A percentile compares a stretch with the other conserved stretches of the same genome.
phyloP scores from a whole-genome alignment of 2,797 vertebrate genomes.

The Setipinna tenuifilis region DNA sequence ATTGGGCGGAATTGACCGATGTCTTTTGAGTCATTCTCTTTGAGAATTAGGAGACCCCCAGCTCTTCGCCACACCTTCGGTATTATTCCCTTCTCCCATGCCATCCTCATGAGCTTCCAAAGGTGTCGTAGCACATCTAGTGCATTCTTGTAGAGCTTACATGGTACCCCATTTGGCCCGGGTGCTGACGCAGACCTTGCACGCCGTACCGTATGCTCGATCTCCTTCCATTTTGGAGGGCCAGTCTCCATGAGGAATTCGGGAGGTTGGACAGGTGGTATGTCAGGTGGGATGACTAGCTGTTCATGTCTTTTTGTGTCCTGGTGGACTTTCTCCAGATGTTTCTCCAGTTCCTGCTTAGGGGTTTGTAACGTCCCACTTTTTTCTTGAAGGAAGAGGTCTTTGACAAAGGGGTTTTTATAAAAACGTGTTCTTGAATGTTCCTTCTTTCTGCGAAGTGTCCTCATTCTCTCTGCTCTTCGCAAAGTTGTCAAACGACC shows the following conservation, averaged over 20 bases:
- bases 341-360: slow-evolving; percentile 3
- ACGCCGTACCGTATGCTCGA: background rate
- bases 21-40: slow-evolving; percentile 23
- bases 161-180: slow-evolving; percentile 34
- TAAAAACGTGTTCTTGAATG: slow-evolving; percentile 20
- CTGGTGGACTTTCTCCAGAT: background rate
- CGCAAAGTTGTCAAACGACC: background rate
- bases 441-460: slow-evolving; percentile 21
- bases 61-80: slow-evolving; percentile 32
- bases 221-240: slow-evolving; percentile 30
- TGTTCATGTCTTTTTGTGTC: slow-evolving; percentile 7
- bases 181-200: slow-evolving; percentile 33
- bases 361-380: slow-evolving; percentile 1
- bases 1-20: slow-evolving; percentile 32
- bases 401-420: slow-evolving; percentile 37
- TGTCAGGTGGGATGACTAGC: background rate
- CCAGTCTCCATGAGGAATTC: slow-evolving; percentile 13
- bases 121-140: slow-evolving; percentile 19
- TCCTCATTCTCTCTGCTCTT: slow-evolving; percentile 29
- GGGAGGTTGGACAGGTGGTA: background rate
- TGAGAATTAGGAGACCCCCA: slow-evolving; percentile 10
- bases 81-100: slow-evolving; percentile 25
- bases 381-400: slow-evolving; percentile 34
- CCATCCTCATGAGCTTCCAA: slow-evolving; percentile 28
- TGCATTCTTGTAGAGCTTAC: slow-evolving; percentile 40